Evolutionary conservation across 2,797 vertebrate genomes (phyloP).

Genomic region (Ctenopoma multispine): DNA sequence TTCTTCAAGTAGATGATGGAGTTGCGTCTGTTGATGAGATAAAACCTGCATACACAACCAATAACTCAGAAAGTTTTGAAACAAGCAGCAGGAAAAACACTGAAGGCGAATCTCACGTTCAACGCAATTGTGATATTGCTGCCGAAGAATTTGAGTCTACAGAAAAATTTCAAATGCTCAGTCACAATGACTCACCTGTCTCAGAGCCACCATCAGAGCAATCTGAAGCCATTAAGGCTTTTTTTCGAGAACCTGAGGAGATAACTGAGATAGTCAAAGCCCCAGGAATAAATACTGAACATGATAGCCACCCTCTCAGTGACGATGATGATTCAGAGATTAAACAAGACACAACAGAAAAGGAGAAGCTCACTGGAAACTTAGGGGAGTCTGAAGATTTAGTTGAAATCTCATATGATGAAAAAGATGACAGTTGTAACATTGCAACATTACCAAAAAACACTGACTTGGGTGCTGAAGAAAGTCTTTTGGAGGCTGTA

Average conservation of each 20-base stretch:
- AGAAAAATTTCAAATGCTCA: conserved; percentile 3
- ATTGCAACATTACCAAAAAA: background rate
- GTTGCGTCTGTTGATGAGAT: background rate
- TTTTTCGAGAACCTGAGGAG: conserved; percentile 9
- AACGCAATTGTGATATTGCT: background rate
- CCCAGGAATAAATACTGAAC: background rate
- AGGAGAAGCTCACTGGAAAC: conserved; percentile 17
- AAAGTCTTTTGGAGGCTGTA: conserved; percentile 9
- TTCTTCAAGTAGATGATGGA: conserved; percentile 7
- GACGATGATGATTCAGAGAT: conserved; percentile 12
- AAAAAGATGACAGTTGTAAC: background rate
- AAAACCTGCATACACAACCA: conserved; percentile 7
- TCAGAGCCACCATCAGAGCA: conserved; percentile 12
- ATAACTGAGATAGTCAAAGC: conserved; percentile 1
- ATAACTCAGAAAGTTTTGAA: background rate
- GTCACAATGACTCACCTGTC: conserved; percentile 2
- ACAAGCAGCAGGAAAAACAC: background rate
- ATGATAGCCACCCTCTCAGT: background rate
- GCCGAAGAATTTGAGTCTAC: conserved; percentile 10
- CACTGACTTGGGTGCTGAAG: conserved; percentile 6
- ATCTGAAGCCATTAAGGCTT: background rate
- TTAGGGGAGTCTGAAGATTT: conserved; percentile 18
- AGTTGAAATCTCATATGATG: background rate
- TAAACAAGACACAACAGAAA: background rate
- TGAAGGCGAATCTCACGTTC: conserved; percentile 20